Evolutionary conservation across 2,113 vertebrate species (phyloP), one percentile per base, ranked within the genome.

Genomic region (Carassius gibelio): DNA sequence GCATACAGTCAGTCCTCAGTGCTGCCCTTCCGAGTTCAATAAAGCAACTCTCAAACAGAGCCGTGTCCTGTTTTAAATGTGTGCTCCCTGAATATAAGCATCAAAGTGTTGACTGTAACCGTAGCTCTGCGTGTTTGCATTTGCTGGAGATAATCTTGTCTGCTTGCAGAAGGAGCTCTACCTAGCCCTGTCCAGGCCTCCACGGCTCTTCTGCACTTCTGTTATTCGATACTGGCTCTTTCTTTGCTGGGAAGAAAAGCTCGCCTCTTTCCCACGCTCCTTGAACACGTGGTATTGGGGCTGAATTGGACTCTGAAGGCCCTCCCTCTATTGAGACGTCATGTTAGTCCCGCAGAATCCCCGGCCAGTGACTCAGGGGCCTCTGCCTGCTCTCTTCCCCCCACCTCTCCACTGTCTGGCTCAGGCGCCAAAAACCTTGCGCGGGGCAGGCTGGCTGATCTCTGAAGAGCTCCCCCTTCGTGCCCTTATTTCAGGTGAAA

Each of bases 241-340:
- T 95, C 95, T 94, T 96, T 88, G 96, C 96, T 99, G 97, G 98
- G 98, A 99, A 99, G 96, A 97, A 98, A 97, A 93, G 93, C 96
- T 96, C 95, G 94, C 95, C 95, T 96, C 96, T 97, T 99, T 99
- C 98, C 98, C 98, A 99, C 98, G 98, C 97, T 99, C 97, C 90
- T 94, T 91, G 91, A 93, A 95, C 97, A 97, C 97, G 97, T 98
- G 96, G 96, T 96, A 85, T 83, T 87, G 89, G 90, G 91, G 96
- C 96, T 97, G 96, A 98, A 97, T 97, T 95, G 95, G 95, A 93
- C 93, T 92, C 88, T 85, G 90, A 94, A 91, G 95, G 89, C 94
- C 96, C 96, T 94, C 97, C 95, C 93, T 93, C 79, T 82, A 85
- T 85, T 91, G 66, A 88, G 84, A 94, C 94, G 93, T 94, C 94